Conservation (phyloP, 2,113 vertebrate genomes). For the Daphoenositta chrysoptera region DNA sequence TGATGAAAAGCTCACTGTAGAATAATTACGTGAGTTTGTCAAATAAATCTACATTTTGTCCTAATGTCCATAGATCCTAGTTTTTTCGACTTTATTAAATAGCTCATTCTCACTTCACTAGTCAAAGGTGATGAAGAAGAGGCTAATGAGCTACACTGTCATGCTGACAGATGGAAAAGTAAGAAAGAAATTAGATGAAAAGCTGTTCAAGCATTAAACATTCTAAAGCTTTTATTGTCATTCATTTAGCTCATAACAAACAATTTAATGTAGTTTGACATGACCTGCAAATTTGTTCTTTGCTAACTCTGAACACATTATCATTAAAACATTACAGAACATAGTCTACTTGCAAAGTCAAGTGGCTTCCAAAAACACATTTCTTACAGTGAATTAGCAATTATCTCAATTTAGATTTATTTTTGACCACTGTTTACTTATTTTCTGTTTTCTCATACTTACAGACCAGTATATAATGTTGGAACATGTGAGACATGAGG, state of each 20-base stretch:
- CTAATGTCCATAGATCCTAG: not conserved
- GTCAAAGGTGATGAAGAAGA: not conserved
- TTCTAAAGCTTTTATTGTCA: slow-evolving; percentile 48
- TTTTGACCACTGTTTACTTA: not conserved
- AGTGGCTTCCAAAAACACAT: not conserved
- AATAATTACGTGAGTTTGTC: not conserved
- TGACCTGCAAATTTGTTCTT: slow-evolving; percentile 22
- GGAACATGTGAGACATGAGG: not conserved
- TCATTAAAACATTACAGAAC: not conserved
- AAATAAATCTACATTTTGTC: not conserved
- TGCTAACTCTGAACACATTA: not conserved
- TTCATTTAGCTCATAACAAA: slow-evolving; percentile 58
- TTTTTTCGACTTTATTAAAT: slow-evolving; percentile 17
- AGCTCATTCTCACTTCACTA: not conserved
- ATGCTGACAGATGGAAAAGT: not conserved
- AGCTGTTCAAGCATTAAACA: slow-evolving; percentile 22
- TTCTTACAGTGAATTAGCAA: not conserved
- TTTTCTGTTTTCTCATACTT: not conserved
- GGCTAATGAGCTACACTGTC: not conserved
- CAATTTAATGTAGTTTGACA: slow-evolving; percentile 50
- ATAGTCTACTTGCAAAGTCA: slow-evolving; percentile 21
- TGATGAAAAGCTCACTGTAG: not conserved
- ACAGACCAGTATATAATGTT: not conserved
- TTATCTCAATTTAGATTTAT: not conserved
- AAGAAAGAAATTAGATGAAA: slow-evolving; percentile 43